Base-by-base conservation (phyloP, 2,888 invertebrate genomes). In the Euplagia quadripunctaria region DNA sequence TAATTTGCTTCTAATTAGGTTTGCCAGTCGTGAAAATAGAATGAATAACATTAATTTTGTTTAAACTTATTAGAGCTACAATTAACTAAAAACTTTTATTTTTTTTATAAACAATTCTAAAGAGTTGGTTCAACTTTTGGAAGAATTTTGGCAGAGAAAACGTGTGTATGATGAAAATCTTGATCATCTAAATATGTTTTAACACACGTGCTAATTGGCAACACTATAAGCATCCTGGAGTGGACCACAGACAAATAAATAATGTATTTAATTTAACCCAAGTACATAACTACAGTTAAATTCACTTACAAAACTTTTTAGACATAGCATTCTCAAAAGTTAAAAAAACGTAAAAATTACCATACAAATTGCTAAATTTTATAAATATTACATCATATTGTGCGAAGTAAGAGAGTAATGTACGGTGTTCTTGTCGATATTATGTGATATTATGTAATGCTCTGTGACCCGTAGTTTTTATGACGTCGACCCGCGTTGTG, bases 261-360 rank as follows among this genome's bases (percentile, higher is more conserved):
- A n/a, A n/a, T n/a, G n/a, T n/a, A n/a, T n/a, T n/a, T n/a, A n/a
- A n/a, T n/a, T n/a, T n/a, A n/a, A n/a, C n/a, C n/a, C n/a, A n/a
- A n/a, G n/a, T n/a, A n/a, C n/a, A n/a, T n/a, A n/a, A n/a, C n/a
- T n/a, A n/a, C n/a, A n/a, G n/a, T n/a, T n/a, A 31, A 31, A 31
- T 31, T 31, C 31, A 31, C 31, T 46, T 46, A 8, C 43, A 3
- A 46, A 6, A 8, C 43, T 46, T 31, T 31, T 31, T 31, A 31
- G 43, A 46, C 43, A 4, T 46, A 46, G 3, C 51, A 63, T 80
- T 85, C 85, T 73, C 84, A 83, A 31, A 31, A 71, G 63, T 69
- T 71, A 74, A 82, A 84, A 84, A 31, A 31, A 31, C 1, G 85
- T 84, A 78, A 78, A 82, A 82, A 77, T 72, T 55, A 14, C 14